Percentiles rank a stretch among this genome's conserved stretches.
Conservation (phyloP, 2,888 invertebrate genomes). For the Melitaea athalia region DNA sequence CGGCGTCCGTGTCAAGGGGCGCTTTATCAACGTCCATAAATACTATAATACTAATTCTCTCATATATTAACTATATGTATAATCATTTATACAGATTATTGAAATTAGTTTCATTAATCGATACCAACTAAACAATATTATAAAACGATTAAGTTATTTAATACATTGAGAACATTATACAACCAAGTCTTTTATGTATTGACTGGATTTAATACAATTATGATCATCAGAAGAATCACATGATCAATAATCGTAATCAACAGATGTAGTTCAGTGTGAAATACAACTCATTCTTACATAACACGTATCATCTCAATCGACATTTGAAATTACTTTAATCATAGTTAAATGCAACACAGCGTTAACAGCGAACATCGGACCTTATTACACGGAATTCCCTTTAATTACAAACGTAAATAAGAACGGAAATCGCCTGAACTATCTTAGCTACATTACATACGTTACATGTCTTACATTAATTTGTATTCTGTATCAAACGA, state of each 20-base stretch:
- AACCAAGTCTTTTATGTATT: too few species aligned
- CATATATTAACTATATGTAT: background rate
- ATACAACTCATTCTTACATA: conserved; percentile 10
- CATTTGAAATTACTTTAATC: conserved; percentile 15
- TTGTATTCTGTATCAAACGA: conserved; percentile 42
- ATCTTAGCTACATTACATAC: conserved; percentile 7
- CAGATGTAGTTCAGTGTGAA: background rate
- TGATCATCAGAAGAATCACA: background rate
- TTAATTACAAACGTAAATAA: background rate
- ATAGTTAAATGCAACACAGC: background rate
- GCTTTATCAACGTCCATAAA: conserved; percentile 5
- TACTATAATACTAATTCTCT: background rate
- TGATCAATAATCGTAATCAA: background rate
- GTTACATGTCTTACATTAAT: conserved; percentile 38
- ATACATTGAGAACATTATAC: too few species aligned
- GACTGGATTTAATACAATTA: too few species aligned
- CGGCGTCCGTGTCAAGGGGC: conserved; percentile 30
- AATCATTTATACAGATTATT: background rate
- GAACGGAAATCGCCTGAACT: conserved; percentile 13
- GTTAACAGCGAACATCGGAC: background rate
- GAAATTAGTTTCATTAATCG: too few species aligned
- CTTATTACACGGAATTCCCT: background rate
- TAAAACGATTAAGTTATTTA: too few species aligned
- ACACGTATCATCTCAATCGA: conserved; percentile 16
- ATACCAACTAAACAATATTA: too few species aligned